phyloP scores from a whole-genome alignment of 2,888 invertebrate species.

The Nomada lathburiana region DNA sequence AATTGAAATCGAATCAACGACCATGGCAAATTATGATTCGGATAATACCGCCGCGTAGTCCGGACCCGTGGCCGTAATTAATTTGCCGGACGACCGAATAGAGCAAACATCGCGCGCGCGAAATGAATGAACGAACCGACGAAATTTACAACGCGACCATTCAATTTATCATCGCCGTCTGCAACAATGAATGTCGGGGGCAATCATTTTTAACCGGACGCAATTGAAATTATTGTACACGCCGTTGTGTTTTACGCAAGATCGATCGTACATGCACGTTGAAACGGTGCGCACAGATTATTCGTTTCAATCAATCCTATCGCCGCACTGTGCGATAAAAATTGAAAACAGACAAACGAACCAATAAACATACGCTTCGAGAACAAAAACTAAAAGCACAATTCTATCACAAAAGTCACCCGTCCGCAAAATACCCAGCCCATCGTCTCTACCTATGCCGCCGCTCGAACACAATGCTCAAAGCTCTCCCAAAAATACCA shows the following conservation, averaged over 20 bases:
- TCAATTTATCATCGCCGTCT: neutral
- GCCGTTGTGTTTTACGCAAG: neutral
- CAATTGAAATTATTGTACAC: neutral
- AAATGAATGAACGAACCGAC: neutral
- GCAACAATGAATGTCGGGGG: neutral
- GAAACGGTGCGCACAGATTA: neutral
- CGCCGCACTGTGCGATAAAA: neutral
- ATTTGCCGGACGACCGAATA: neutral
- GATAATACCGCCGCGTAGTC: neutral
- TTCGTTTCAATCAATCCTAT: neutral
- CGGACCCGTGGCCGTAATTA: slow-evolving; percentile 4
- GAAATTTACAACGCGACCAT: neutral
- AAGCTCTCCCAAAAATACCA: too few relatives aligned
- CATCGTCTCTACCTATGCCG: too few relatives aligned
- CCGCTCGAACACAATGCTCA: too few relatives aligned
- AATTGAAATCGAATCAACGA: slow-evolving; percentile 6
- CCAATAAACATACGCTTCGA: too few relatives aligned
- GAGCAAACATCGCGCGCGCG: slow-evolving; percentile 8
- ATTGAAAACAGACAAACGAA: too few relatives aligned
- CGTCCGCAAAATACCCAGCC: too few relatives aligned
- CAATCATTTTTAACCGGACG: neutral
- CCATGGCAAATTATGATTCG: slow-evolving; percentile 29
- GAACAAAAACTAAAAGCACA: too few relatives aligned
- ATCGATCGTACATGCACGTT: neutral
- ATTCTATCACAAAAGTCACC: too few relatives aligned